Conservation (phyloP, 1,140 invertebrate species). For the Pogonomyrmex californicus region DNA sequence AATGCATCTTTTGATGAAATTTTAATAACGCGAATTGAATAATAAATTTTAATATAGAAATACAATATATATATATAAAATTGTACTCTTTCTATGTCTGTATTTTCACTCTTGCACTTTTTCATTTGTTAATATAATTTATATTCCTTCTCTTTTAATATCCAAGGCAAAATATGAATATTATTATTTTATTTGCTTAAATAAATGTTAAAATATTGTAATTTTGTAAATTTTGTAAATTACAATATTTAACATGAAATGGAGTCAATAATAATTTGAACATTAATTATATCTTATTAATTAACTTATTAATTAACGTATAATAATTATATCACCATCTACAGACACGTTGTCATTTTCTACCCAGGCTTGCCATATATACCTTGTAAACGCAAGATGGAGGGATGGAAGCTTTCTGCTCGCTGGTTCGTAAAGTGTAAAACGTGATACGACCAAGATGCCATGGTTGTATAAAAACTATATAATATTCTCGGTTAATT, state of each 20-base stretch:
- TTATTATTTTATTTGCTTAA: neutral
- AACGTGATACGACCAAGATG: constrained; percentile 56
- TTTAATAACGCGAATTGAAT: constrained; percentile 1
- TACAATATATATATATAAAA: neutral
- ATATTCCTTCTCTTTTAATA: neutral
- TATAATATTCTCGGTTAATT: constrained; percentile 73
- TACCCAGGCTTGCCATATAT: constrained; percentile 1
- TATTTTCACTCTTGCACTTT: neutral
- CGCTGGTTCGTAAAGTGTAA: constrained; percentile 60
- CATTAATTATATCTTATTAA: neutral
- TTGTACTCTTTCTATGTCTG: constrained; percentile 7
- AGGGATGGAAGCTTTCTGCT: constrained; percentile 35
- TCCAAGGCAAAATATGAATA: neutral
- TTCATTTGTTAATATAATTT: constrained; percentile 27
- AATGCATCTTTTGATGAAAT: neutral
- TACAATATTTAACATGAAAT: neutral
- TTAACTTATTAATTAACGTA: constrained; percentile 33
- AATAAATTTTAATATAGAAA: constrained; percentile 25
- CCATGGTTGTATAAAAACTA: constrained; percentile 64
- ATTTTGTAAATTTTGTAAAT: neutral
- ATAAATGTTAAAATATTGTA: neutral
- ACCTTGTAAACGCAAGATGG: constrained; percentile 37
- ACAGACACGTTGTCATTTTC: constrained; percentile 18
- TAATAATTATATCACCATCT: constrained; percentile 15
- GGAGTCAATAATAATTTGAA: constrained; percentile 1